A percentile compares a stretch with the other conserved stretches of the same genome.
Evolutionary conservation across 2,888 invertebrate genomes (phyloP).

Genomic region (Xylocampa areola): DNA sequence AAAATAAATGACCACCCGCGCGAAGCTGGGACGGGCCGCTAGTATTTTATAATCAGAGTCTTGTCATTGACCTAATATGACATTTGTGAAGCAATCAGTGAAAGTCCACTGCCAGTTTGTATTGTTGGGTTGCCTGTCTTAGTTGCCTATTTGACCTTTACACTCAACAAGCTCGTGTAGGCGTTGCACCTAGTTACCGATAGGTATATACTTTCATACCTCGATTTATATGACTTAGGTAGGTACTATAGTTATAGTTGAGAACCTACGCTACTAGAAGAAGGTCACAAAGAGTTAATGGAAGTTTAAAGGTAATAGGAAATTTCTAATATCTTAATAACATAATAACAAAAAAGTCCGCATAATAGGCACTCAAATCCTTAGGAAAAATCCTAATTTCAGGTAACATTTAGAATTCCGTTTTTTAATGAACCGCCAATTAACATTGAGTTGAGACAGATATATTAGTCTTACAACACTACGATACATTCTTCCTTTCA

Average conservation of each 20-base stretch:
- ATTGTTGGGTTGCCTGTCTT: conserved; percentile 37
- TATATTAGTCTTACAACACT: background rate
- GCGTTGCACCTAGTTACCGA: background rate
- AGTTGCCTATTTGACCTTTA: no score
- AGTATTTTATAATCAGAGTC: conserved; percentile 20
- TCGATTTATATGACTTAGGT: background rate
- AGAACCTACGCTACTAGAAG: background rate
- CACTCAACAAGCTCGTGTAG: conserved; percentile 13
- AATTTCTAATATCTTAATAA: no score
- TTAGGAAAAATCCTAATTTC: no score
- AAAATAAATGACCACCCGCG: no score
- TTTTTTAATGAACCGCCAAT: no score
- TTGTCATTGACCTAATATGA: conserved; percentile 34
- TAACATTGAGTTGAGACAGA: no score
- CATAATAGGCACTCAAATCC: no score
- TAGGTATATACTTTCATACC: conserved; percentile 15
- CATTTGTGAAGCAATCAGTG: conserved; percentile 45
- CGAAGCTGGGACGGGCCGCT: no score
- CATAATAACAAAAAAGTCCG: no score
- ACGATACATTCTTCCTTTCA: background rate
- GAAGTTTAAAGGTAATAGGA: no score
- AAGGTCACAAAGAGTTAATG: no score
- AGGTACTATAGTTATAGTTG: background rate
- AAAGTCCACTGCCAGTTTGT: conserved; percentile 31
- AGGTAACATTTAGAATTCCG: no score